Evolutionary conservation across 2,888 invertebrate genomes (phyloP).

Genomic region (Dromius quadrimaculatus): DNA sequence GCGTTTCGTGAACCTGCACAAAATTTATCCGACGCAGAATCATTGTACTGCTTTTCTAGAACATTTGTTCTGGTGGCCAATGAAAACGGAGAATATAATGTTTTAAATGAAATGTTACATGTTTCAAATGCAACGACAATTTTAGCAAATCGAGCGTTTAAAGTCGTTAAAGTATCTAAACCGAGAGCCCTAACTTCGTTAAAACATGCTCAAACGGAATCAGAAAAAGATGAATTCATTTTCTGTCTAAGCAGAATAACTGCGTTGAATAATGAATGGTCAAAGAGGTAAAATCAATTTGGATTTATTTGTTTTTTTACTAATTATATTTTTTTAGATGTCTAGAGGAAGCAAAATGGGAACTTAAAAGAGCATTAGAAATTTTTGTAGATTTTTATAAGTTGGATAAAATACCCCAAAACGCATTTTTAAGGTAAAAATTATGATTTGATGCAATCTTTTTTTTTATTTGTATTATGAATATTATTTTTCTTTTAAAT

Average conservation of each 20-base stretch:
- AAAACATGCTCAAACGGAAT: constrained; percentile 53
- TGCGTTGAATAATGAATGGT: constrained; percentile 61
- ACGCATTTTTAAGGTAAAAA: constrained; percentile 58
- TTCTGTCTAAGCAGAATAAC: constrained; percentile 60
- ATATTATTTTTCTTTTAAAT: constrained; percentile 13
- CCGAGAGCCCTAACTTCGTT: constrained; percentile 53
- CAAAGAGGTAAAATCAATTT: constrained; percentile 60
- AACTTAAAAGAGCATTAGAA: constrained; percentile 69
- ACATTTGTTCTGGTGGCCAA: constrained; percentile 70
- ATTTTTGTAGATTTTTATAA: constrained; percentile 66
- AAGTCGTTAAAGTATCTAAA: constrained; percentile 55
- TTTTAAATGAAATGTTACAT: constrained; percentile 76
- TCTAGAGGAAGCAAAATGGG: constrained; percentile 74
- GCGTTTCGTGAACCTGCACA: constrained; percentile 73
- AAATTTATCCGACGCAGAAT: constrained; percentile 67
- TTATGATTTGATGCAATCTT: neutral
- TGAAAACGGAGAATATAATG: constrained; percentile 70
- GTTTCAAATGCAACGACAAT: constrained; percentile 67
- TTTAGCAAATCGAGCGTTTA: constrained; percentile 60
- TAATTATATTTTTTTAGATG: constrained; percentile 67
- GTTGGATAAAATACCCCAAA: constrained; percentile 61
- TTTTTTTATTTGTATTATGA: neutral
- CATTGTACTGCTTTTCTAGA: constrained; percentile 70
- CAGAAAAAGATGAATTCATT: constrained; percentile 59
- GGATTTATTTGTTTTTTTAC: constrained; percentile 8